These are phyloP conservation scores for Strigops habroptila DNA, from an alignment of 2,113 vertebrate species.

Conservation along the genomic window DNA sequence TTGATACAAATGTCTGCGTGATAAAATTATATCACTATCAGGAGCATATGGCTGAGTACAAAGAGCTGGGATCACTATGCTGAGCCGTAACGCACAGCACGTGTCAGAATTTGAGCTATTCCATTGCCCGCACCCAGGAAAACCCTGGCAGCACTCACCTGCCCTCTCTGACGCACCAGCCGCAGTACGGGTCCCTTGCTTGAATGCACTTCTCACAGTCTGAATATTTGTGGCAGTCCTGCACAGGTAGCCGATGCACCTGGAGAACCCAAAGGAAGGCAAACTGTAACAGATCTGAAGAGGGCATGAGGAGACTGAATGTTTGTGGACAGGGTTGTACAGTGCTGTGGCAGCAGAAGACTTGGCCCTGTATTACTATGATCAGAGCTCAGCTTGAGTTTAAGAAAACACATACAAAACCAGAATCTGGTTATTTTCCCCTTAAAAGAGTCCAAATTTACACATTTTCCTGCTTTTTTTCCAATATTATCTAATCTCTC, in stretches of 20 bases:
- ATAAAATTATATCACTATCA: not conserved
- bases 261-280: not conserved
- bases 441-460: not conserved
- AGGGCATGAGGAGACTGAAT: not conserved
- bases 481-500: not conserved
- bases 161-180: constrained; percentile 92
- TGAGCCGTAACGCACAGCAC: not conserved
- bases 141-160: constrained; percentile 64
- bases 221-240: constrained; percentile 80
- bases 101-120: fast-evolving
- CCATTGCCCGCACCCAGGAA: not conserved
- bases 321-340: not conserved
- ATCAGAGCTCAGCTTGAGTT: not conserved
- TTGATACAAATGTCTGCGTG: fast-evolving
- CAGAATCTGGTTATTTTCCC: not conserved
- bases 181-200: constrained; percentile 89
- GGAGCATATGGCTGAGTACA: not conserved
- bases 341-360: not conserved
- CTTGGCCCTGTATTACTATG: not conserved
- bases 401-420: not conserved
- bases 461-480: not conserved
- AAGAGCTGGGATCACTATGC: not conserved
- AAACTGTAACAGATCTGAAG: not conserved
- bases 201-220: constrained; percentile 81
- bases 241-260: constrained; percentile 83